A percentile compares a stretch with the other conserved stretches of the same genome.
Conservation (phyloP, 2,888 invertebrate species). For the Trichogramma dendrolimi region DNA sequence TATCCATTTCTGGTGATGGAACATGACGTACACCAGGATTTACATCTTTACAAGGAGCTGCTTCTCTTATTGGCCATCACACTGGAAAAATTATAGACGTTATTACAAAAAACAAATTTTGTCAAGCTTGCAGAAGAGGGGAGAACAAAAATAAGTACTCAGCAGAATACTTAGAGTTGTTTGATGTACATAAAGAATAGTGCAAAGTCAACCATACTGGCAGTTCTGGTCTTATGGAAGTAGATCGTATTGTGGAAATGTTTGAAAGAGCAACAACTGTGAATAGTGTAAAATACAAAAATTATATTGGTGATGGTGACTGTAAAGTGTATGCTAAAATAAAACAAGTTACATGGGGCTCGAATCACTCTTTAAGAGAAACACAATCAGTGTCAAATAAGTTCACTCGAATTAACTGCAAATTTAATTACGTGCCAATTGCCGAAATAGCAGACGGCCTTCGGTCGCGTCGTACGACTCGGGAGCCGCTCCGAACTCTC, state of each 20-base stretch:
- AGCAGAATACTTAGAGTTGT: neutral
- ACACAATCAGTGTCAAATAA: no score
- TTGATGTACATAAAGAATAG: constrained; percentile 10
- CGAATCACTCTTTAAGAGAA: no score
- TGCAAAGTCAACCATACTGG: constrained; percentile 6
- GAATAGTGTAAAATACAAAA: neutral
- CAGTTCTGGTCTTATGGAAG: constrained; percentile 8
- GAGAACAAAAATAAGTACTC: neutral
- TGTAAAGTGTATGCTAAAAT: no score
- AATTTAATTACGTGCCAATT: no score
- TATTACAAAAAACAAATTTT: constrained; percentile 2
- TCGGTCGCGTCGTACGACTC: no score
- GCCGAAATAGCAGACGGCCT: no score
- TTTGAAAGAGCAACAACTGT: constrained; percentile 14
- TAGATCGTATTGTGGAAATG: constrained; percentile 10
- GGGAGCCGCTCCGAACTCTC: no score
- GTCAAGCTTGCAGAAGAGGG: neutral
- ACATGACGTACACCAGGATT: neutral
- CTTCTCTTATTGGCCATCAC: neutral
- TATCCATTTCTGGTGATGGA: neutral
- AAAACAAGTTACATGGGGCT: no score
- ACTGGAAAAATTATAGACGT: constrained; percentile 1
- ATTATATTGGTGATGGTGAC: no score
- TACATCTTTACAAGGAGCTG: constrained; percentile 1
- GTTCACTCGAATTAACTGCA: no score